phyloP scores from a whole-genome alignment of 2,113 vertebrate species.

The Nematolebias whitei region DNA sequence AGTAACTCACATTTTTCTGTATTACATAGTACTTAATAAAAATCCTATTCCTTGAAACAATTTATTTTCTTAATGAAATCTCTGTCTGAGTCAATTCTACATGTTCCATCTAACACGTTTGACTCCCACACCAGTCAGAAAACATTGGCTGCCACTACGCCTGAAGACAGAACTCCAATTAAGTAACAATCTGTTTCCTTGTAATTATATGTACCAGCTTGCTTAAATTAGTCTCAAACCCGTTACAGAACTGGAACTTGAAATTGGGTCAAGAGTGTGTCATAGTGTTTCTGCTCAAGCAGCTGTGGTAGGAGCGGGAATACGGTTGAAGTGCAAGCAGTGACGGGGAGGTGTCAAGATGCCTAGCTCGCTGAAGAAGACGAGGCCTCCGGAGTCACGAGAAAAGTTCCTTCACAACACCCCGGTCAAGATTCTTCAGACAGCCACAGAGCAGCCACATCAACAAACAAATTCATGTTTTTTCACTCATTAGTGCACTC shows the following conservation, averaged over 20 bases:
- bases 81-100: conserved; percentile 21
- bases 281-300: conserved; percentile 39
- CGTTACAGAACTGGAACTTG: conserved; percentile 67
- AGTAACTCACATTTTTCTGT: not conserved
- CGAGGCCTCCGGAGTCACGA: conserved; percentile 54
- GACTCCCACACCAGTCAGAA: conserved; percentile 42
- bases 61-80: conserved; percentile 36
- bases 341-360: conserved; percentile 50
- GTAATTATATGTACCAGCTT: conserved; percentile 78
- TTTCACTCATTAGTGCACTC: conserved; percentile 67
- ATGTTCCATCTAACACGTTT: conserved; percentile 33
- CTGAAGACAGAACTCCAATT: conserved; percentile 77
- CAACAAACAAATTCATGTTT: conserved; percentile 66
- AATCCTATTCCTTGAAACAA: not conserved
- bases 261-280: conserved; percentile 70
- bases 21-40: not conserved
- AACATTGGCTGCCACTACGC: conserved; percentile 48
- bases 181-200: conserved; percentile 81
- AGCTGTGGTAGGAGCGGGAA: conserved; percentile 11
- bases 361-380: conserved; percentile 45
- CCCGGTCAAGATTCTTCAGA: conserved; percentile 57
- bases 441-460: conserved; percentile 44
- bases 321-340: conserved; percentile 19
- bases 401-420: conserved; percentile 52
- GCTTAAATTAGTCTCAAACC: conserved; percentile 73